Base-by-base conservation (phyloP, 2,797 vertebrate species). In the Semotilus atromaculatus region DNA sequence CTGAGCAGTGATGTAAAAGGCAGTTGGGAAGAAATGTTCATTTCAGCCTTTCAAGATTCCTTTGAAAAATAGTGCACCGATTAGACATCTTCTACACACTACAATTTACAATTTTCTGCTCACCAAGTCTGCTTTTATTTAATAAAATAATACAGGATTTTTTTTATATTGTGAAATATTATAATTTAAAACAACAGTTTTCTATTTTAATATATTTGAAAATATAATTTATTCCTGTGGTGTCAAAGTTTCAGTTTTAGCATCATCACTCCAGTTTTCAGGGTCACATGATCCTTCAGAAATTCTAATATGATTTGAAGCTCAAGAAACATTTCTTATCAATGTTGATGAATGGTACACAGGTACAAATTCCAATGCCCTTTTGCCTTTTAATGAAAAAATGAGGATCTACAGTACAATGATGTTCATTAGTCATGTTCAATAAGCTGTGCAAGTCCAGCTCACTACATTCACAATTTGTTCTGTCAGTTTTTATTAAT, bases 401-500 rank as follows among this genome's bases (percentile, higher is more conserved):
- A 23, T 5, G 11, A n/a, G 31, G 11, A 40, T 40, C 9, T 31
- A 19, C 16, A 18, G 51, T n/a, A 45, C 38, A 78, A 31, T 62
- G 10, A 64, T 45, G 40, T 23, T 78, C 26, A 43, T 78, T 31
- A 45, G 18, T 64, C n/a, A 62, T 64, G 58, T 64, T 45, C 26
- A 13, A 0, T 45, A 38, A 64, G 10, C 14, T 77, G 6, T 58
- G 13, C 5, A 45, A 78, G 9, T 78, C 75, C 36, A 43, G 16
- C 16, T 60, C 36, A 19, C n/a, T 64, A 64, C n/a, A 78, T 45
- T 64, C 58, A 21, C 58, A 23, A 16, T 79, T 48, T 34, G 26
- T 66, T 40, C 26, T 66, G 38, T 79, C 68, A n/a, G 36, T 73
- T 19, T 45, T 72, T 9, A 74, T 81, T 81, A 31, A 26, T 14